Percentiles rank a stretch among this genome's conserved stretches.
These are phyloP conservation scores for Cheilosia vulpina DNA, from an alignment of 2,888 invertebrate genomes.

Conservation along the genomic window DNA sequence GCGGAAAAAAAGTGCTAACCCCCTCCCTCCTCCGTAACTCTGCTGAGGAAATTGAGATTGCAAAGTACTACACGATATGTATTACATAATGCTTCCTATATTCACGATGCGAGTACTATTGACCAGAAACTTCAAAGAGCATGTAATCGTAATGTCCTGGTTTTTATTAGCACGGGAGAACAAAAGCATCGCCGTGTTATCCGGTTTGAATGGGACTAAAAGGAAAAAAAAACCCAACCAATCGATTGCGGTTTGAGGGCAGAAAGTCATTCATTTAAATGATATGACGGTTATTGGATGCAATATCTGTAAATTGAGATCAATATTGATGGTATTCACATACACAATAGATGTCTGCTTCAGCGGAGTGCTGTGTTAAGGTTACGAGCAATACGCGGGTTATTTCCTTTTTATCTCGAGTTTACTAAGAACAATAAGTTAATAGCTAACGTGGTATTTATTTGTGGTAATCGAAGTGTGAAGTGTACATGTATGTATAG, in stretches of 20 bases:
- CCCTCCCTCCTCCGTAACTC: not conserved
- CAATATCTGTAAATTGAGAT: constrained; percentile 74
- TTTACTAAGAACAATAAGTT: constrained; percentile 4
- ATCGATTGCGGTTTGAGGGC: constrained; percentile 70
- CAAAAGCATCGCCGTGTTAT: constrained; percentile 20
- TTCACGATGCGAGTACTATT: constrained; percentile 36
- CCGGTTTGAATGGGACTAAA: constrained; percentile 34
- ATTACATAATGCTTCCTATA: constrained; percentile 49
- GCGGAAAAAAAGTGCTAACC: constrained; percentile 19
- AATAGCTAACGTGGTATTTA: not conserved
- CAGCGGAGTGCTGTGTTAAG: not conserved
- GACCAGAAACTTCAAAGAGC: constrained; percentile 50
- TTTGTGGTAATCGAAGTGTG: not conserved
- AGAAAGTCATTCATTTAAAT: constrained; percentile 72
- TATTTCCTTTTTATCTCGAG: constrained; percentile 1
- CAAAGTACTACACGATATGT: constrained; percentile 23
- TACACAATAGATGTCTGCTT: constrained; percentile 3
- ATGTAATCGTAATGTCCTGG: constrained; percentile 59
- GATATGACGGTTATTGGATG: constrained; percentile 72
- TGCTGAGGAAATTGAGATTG: constrained; percentile 48
- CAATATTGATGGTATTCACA: constrained; percentile 62
- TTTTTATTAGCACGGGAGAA: constrained; percentile 60
- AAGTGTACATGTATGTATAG: not conserved
- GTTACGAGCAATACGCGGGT: not conserved
- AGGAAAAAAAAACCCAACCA: constrained; percentile 17